These are phyloP conservation scores for Pomacea canaliculata DNA, from an alignment of 2,888 invertebrate genomes.

Conservation along the genomic window DNA sequence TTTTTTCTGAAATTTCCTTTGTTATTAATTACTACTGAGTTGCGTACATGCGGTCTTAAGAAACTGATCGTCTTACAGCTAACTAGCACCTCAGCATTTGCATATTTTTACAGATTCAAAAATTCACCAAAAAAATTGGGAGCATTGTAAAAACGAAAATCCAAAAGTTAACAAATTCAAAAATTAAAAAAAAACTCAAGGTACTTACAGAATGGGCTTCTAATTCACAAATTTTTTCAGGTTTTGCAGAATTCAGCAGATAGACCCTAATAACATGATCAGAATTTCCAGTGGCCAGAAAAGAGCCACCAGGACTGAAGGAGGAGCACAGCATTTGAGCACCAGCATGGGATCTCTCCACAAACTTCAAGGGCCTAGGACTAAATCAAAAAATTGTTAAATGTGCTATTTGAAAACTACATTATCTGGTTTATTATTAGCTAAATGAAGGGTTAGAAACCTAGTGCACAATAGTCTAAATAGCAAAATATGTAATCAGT, in stretches of 20 bases:
- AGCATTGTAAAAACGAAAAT: too few relatives aligned
- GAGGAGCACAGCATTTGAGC: constrained; percentile 96
- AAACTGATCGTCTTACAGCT: too few relatives aligned
- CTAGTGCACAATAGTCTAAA: neutral
- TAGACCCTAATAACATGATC: constrained; percentile 95
- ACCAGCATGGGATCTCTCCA: constrained; percentile 92
- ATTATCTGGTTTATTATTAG: too few relatives aligned
- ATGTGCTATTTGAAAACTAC: neutral
- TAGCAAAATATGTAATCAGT: too few relatives aligned
- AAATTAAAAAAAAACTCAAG: neutral
- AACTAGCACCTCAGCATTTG: too few relatives aligned
- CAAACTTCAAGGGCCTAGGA: constrained; percentile 89
- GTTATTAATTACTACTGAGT: too few relatives aligned
- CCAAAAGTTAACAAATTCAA: too few relatives aligned
- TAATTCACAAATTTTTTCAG: constrained; percentile 81
- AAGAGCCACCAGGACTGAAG: constrained; percentile 87
- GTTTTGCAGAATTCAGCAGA: constrained; percentile 82
- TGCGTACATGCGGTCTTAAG: too few relatives aligned
- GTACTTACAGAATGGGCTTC: constrained; percentile 79
- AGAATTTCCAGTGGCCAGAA: constrained; percentile 93
- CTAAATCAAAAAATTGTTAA: constrained; percentile 70
- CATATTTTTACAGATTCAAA: too few relatives aligned
- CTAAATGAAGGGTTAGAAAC: too few relatives aligned
- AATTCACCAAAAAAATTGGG: too few relatives aligned
- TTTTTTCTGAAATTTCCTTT: too few relatives aligned